Base-by-base conservation (phyloP, 2,888 invertebrate genomes). In the Trichogramma evanescens region DNA sequence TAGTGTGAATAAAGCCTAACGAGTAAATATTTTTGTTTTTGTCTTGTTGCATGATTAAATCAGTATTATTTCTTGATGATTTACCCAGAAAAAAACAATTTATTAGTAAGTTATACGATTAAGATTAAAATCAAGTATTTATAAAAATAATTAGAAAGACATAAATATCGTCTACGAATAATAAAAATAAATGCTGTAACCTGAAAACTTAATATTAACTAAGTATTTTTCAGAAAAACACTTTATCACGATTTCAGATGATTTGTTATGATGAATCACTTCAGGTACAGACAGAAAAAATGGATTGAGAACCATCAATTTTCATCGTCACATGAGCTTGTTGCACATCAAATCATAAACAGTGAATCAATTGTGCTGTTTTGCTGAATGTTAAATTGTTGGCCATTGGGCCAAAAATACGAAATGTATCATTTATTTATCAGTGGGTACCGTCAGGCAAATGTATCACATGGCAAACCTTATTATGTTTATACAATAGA, bases 401-500 rank as follows among this genome's bases (percentile, higher is more conserved):
- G 26, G 60, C 56, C 50, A 61, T 48, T 42, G 63, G 60, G 62
- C 56, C 49, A 61, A 42, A 67, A 69, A 66, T 65, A 77, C 76
- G 77, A 71, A 50, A 77, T 77, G 77, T 78, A 76, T 72, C 76
- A 77, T 69, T 70, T 76, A 66, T 74, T 72, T 66, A 79, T 79
- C 68, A 78, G 70, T 61, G 77, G 78, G 68, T 79, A 79, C 66
- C 77, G 75, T 67, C 71, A 79, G 67, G 75, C 73, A 56, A 75
- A 78, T 56, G 77, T 77, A 65, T 72, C 77, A 56, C 76, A 77
- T 61, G 76, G 76, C 58, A 80, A 79, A 62, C 75, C 79, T 6
- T 78, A 79, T 68, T 78, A 81, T 71, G 81, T 80, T 63, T 82
- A 81, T 65, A 73, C 76, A 13, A 71, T 82, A 58, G 79, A 80